These are phyloP conservation scores for Taeniopygia guttata DNA, from an alignment of 2,797 vertebrate species.

Conservation along the genomic window DNA sequence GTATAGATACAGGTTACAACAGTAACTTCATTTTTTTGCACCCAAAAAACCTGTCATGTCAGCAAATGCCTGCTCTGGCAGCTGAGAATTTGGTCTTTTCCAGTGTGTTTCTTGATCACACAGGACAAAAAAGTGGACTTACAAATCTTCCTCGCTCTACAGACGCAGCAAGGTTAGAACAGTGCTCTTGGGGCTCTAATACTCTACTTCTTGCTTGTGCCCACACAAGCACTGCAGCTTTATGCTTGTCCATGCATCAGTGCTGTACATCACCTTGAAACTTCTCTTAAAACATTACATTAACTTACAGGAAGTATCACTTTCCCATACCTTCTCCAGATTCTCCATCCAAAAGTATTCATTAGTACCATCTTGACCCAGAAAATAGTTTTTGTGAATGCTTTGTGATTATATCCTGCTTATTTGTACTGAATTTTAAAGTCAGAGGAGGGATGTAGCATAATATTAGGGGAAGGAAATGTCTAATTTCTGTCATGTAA, in stretches of 20 bases:
- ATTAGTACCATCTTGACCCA: not conserved
- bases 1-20: not conserved
- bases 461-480: not conserved
- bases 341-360: not conserved
- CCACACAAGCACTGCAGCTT: not conserved
- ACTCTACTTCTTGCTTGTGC: not conserved
- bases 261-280: not conserved
- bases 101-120: not conserved
- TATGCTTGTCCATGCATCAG: not conserved
- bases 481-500: not conserved
- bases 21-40: not conserved
- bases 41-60: not conserved
- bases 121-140: not conserved
- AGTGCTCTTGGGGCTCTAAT: too few species aligned
- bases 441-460: too few species aligned
- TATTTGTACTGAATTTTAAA: not conserved
- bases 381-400: not conserved
- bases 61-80: not conserved
- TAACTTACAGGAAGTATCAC: not conserved
- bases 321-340: not conserved
- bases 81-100: not conserved
- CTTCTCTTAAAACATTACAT: not conserved
- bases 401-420: not conserved
- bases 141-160: fast-evolving
- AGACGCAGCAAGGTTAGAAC: not conserved